A percentile compares a stretch with the other conserved stretches of the same genome.
These are phyloP conservation scores for Ctenochaetus hawaiiensis DNA, from an alignment of 2,797 vertebrate species.

Conservation along the genomic window DNA sequence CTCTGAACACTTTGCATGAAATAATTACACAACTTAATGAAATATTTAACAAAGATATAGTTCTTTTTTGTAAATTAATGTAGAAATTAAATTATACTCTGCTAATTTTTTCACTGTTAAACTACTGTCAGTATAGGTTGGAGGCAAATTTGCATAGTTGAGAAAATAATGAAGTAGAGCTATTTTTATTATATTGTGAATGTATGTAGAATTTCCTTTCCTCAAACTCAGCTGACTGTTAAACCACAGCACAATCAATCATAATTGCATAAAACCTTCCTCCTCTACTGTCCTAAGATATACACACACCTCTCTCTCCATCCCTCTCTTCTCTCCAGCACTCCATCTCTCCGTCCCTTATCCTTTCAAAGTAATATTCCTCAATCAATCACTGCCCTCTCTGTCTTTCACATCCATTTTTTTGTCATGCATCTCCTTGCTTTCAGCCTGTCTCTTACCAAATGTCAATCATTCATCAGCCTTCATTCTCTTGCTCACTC, in stretches of 20 bases:
- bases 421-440: constrained; percentile 48
- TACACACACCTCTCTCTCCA: neutral
- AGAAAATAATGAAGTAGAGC: neutral
- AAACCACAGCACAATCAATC: constrained; percentile 33
- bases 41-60: too few relatives aligned
- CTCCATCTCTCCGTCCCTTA: constrained; percentile 24
- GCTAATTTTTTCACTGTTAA: too few relatives aligned
- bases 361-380: constrained; percentile 41
- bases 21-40: too few relatives aligned
- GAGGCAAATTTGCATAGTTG: neutral
- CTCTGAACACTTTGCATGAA: too few relatives aligned
- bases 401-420: constrained; percentile 44
- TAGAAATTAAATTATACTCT: too few relatives aligned
- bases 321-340: constrained; percentile 3
- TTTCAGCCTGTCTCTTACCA: constrained; percentile 51
- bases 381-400: constrained; percentile 55
- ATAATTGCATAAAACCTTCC: constrained; percentile 24
- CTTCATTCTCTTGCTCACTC: constrained; percentile 23
- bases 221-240: constrained; percentile 6
- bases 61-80: too few relatives aligned
- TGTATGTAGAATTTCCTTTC: neutral
- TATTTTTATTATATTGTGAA: constrained; percentile 16
- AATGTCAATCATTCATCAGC: constrained; percentile 66
- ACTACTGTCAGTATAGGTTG: too few relatives aligned
- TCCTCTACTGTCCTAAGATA: constrained; percentile 22